Evolutionary conservation across 2,888 invertebrate species (phyloP).

Genomic region (Mystacides longicornis): DNA sequence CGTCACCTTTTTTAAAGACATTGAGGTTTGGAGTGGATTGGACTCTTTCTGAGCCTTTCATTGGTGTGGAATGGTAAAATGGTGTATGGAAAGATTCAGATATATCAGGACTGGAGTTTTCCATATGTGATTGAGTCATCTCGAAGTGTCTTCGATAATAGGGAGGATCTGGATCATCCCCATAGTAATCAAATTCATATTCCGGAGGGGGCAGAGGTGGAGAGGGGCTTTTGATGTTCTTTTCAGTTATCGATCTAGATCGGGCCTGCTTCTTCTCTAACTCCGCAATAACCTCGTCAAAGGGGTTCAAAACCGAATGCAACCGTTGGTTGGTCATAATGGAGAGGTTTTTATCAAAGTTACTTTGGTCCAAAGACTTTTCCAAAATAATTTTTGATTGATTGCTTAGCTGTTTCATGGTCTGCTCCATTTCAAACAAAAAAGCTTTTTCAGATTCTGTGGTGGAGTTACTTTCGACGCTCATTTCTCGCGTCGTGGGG

Average conservation of each 20-base stretch:
- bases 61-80: slow-evolving; percentile 30
- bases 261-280: slow-evolving; percentile 41
- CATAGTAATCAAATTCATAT: slow-evolving; percentile 26
- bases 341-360: slow-evolving; percentile 51
- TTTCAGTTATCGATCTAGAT: slow-evolving; percentile 31
- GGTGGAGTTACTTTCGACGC: slow-evolving; percentile 44
- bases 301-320: slow-evolving; percentile 45
- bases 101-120: slow-evolving; percentile 25
- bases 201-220: slow-evolving; percentile 18
- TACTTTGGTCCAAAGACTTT: slow-evolving; percentile 41
- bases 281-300: slow-evolving; percentile 46
- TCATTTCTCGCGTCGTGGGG: slow-evolving; percentile 39
- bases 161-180: slow-evolving; percentile 23
- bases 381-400: slow-evolving; percentile 31
- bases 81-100: slow-evolving; percentile 28
- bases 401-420: slow-evolving; percentile 42
- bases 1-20: slow-evolving; percentile 31
- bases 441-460: slow-evolving; percentile 45
- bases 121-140: slow-evolving; percentile 25
- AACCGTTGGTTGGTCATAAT: slow-evolving; percentile 48
- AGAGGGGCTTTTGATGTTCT: slow-evolving; percentile 4
- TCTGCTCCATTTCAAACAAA: slow-evolving; percentile 44
- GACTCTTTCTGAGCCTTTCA: slow-evolving; percentile 37
- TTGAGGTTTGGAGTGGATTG: slow-evolving; percentile 57
- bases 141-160: slow-evolving; percentile 24